Base-by-base conservation (phyloP, 1,140 invertebrate genomes). In the Cheumatopsyche charites region DNA sequence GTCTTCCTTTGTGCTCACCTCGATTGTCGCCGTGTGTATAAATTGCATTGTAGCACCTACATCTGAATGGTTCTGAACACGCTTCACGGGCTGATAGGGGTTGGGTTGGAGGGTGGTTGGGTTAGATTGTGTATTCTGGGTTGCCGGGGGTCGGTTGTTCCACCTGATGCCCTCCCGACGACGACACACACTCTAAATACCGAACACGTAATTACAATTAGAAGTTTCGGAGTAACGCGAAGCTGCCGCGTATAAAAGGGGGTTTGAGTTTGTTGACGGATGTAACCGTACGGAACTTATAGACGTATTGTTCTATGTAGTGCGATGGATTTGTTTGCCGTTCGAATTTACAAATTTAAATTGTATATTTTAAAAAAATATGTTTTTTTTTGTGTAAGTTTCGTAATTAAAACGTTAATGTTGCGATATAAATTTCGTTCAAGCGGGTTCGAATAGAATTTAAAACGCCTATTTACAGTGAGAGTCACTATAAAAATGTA, bases 151-250 rank as follows among this genome's bases (percentile, higher is more conserved):
- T 25, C n/a, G 23, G 17, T 23, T 6, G 12, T 25, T 58, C 62
- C n/a, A 11, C 29, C 62, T n/a, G n/a, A n/a, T 3, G 41, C 62
- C 62, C 41, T 29, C 62, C 62, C 29, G 45, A 47, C 25, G 29
- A 15, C n/a, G n/a, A n/a, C n/a, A n/a, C 26, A 55, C n/a, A 55
- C 43, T 70, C 58, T 42, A 42, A 70, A 70, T 70, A 70, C 67
- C 52, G 43, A 70, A 70, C 67, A 70, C 67, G 67, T 70, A 62
- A 70, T 70, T 70, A 70, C 67, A 70, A 70, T 70, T 66, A 66
- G 41, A 66, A 66, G 63, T 66, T 66, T 43, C 41, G 12, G 29
- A 36, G 29, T 36, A 36, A 36, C 29, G 29, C 29, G 29, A 36
- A 9, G 17, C 41, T 66, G 3, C 61, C 19, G 63, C n/a, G 55